Percentiles rank a stretch among this genome's conserved stretches.
Conservation (phyloP, 2,888 invertebrate species). For the Phortica okadai region DNA sequence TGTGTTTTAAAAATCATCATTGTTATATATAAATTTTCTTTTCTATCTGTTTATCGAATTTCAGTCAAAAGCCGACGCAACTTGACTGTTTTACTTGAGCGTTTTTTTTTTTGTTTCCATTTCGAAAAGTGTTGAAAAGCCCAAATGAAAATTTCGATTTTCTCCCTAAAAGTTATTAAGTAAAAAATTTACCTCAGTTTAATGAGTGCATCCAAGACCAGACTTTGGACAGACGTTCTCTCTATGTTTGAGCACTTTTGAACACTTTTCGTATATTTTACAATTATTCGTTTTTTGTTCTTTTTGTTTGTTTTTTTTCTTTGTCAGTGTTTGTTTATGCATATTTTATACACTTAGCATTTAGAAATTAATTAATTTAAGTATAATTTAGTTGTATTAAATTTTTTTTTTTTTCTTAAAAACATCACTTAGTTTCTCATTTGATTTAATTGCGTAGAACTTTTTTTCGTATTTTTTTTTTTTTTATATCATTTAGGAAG, state of each 20-base stretch:
- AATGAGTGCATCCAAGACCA: neutral
- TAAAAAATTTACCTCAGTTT: slow-evolving; percentile 20
- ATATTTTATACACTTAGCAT: slow-evolving; percentile 40
- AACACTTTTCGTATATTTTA: slow-evolving; percentile 25
- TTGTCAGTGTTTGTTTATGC: slow-evolving; percentile 36
- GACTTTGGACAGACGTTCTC: neutral
- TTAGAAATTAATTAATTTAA: slow-evolving; percentile 46
- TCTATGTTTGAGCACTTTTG: neutral
- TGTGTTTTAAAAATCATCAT: slow-evolving; percentile 12
- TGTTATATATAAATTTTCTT: slow-evolving; percentile 24
- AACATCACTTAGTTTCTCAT: slow-evolving; percentile 75
- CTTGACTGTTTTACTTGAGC: slow-evolving; percentile 17
- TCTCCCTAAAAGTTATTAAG: slow-evolving; percentile 3
- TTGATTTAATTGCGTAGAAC: slow-evolving; percentile 71
- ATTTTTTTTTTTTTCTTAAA: slow-evolving; percentile 47
- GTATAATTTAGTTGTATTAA: slow-evolving; percentile 43
- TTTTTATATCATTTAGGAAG: slow-evolving; percentile 47
- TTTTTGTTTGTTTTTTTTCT: slow-evolving; percentile 42
- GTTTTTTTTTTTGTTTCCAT: neutral
- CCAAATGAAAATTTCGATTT: neutral
- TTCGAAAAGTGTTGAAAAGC: slow-evolving; percentile 25
- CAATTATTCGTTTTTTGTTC: neutral
- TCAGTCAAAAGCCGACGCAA: slow-evolving; percentile 2
- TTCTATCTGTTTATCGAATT: neutral
- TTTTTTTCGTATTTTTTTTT: slow-evolving; percentile 41